Percentiles rank a stretch among this genome's conserved stretches.
These are phyloP conservation scores for Scrobipalpa atriplicella DNA, from an alignment of 2,888 invertebrate species.

Conservation along the genomic window DNA sequence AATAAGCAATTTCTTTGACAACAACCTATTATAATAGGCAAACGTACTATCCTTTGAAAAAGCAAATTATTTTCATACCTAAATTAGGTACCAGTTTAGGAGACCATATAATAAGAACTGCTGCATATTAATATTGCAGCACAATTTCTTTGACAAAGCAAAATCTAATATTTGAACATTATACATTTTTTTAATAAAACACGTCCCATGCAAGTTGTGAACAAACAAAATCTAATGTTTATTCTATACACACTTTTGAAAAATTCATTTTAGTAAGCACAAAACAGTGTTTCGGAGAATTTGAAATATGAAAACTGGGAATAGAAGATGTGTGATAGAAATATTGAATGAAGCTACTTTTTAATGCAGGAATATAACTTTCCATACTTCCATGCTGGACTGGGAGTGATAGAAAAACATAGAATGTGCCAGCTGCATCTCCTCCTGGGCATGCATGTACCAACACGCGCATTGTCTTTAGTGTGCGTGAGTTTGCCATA, in stretches of 20 bases:
- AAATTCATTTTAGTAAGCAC: slow-evolving; percentile 18
- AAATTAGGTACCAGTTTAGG: not conserved
- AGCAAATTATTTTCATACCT: slow-evolving; percentile 7
- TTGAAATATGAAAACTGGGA: not conserved
- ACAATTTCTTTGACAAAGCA: not conserved
- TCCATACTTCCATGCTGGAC: no score
- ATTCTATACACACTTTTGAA: slow-evolving; percentile 7
- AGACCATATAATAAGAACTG: not conserved
- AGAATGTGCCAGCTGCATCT: no score
- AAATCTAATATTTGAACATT: slow-evolving; percentile 11
- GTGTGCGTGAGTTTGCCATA: no score
- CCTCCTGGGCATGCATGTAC: no score
- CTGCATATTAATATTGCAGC: not conserved
- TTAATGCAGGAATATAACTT: no score
- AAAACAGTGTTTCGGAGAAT: slow-evolving; percentile 2
- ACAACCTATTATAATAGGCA: slow-evolving; percentile 6
- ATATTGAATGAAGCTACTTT: no score
- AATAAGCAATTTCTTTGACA: slow-evolving; percentile 10
- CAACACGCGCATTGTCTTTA: no score
- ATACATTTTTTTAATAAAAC: slow-evolving; percentile 14
- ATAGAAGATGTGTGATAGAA: not conserved
- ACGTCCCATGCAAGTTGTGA: slow-evolving; percentile 13
- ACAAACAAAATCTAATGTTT: slow-evolving; percentile 15
- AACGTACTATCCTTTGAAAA: slow-evolving; percentile 1
- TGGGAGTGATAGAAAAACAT: no score